These are phyloP conservation scores for Malurus alboscapulatus DNA, from an alignment of 2,113 vertebrate species.

Conservation along the genomic window DNA sequence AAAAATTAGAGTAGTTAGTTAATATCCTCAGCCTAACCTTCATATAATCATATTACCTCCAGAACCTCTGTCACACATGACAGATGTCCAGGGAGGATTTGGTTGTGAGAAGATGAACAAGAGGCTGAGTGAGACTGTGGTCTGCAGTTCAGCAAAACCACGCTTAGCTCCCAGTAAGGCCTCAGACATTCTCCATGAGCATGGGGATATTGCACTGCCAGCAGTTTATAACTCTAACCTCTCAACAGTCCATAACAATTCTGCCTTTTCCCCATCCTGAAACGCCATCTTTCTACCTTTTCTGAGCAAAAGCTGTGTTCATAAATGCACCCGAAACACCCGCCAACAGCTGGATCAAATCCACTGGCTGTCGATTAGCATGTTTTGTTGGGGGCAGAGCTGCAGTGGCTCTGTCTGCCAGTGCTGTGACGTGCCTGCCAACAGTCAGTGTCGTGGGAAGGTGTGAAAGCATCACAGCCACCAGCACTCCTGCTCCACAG, in stretches of 20 bases:
- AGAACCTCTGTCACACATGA: neutral
- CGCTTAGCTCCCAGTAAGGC: neutral
- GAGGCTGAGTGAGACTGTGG: neutral
- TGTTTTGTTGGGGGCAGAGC: neutral
- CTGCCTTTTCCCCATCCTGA: neutral
- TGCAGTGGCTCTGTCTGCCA: neutral
- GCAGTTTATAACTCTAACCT: neutral
- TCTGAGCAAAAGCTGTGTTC: neutral
- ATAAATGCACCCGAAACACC: neutral
- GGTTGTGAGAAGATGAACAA: neutral
- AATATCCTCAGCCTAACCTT: slow-evolving; percentile 19
- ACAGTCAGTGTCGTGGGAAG: neutral
- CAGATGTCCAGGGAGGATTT: neutral
- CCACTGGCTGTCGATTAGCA: neutral
- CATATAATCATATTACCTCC: neutral
- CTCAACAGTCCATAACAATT: neutral
- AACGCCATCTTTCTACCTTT: neutral
- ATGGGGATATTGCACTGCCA: accelerated
- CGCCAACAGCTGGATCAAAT: neutral
- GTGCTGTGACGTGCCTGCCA: neutral
- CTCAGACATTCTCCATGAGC: neutral
- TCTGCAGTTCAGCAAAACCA: neutral
- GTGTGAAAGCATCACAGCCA: neutral
- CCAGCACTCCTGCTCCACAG: neutral
- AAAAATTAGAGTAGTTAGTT: slow-evolving; percentile 3